These are phyloP conservation scores for Galendromus occidentalis DNA, from an alignment of 1,140 invertebrate genomes.

Conservation along the genomic window DNA sequence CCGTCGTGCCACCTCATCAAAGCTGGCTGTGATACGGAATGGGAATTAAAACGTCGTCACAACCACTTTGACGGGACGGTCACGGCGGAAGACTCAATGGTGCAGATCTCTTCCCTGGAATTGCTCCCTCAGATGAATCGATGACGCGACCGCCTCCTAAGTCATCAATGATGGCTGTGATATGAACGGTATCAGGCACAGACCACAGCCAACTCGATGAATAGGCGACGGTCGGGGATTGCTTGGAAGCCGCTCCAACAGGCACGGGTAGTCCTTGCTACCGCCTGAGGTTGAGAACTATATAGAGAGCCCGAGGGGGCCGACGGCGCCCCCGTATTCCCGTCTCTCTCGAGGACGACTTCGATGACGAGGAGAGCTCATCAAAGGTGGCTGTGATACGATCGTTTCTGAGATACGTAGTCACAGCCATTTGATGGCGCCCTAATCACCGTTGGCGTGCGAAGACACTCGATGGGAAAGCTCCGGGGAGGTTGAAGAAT, in stretches of 20 bases:
- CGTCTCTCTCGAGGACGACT: too few species aligned
- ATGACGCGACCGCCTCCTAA: conserved; percentile 8
- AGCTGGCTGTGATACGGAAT: conserved; percentile 54
- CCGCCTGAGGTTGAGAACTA: too few species aligned
- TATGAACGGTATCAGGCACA: conserved; percentile 16
- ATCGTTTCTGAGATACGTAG: too few species aligned
- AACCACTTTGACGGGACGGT: conserved; percentile 18
- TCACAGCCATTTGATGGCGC: too few species aligned
- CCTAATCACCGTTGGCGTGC: too few species aligned
- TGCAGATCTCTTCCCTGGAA: too few species aligned
- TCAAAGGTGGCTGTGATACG: conserved; percentile 22
- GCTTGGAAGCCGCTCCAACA: too few species aligned
- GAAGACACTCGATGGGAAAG: too few species aligned
- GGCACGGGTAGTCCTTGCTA: too few species aligned
- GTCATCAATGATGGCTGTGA: conserved; percentile 20
- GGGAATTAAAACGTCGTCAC: conserved; percentile 18
- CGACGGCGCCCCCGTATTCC: too few species aligned
- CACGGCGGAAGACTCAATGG: not conserved
- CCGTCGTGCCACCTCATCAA: conserved; percentile 39
- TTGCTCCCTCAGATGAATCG: not conserved
- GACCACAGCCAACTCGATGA: conserved; percentile 17
- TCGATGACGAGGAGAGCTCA: conserved; percentile 17
- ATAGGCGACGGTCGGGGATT: not conserved
- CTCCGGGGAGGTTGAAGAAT: conserved; percentile 1
- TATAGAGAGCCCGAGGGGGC: too few species aligned